These are phyloP conservation scores for Odocoileus hemionus DNA, from an alignment of 2,113 vertebrate species.

Conservation along the genomic window DNA sequence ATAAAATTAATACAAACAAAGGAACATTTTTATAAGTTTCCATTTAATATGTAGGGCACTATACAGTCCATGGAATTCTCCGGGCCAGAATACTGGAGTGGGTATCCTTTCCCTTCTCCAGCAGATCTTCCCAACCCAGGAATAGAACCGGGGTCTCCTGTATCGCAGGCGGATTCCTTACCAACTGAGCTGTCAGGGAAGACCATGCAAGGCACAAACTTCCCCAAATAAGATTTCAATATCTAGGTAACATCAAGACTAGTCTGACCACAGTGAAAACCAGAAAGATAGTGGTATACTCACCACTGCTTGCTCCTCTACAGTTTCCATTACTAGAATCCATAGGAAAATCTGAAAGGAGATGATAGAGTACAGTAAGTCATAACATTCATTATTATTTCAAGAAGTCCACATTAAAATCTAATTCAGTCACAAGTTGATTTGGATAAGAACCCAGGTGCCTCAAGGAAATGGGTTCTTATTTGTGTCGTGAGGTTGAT, in stretches of 20 bases:
- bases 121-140: neutral
- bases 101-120: neutral
- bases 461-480: neutral
- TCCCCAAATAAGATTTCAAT: neutral
- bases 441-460: neutral
- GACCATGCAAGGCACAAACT: neutral
- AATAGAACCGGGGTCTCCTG: neutral
- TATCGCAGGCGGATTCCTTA: neutral
- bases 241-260: neutral
- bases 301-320: slow-evolving; percentile 85
- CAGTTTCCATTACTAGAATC: slow-evolving; percentile 93
- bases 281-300: slow-evolving; percentile 69
- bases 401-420: neutral
- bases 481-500: neutral
- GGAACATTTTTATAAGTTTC: neutral
- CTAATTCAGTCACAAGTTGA: neutral
- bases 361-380: slow-evolving; percentile 74
- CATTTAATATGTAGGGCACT: neutral
- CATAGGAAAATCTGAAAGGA: slow-evolving; percentile 91
- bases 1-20: slow-evolving; percentile 7
- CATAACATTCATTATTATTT: slow-evolving; percentile 46
- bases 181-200: neutral
- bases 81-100: neutral
- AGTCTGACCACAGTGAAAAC: neutral
- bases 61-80: neutral